Evolutionary conservation across 2,113 vertebrate genomes (phyloP).

Genomic region (Danionella cerebrum): DNA sequence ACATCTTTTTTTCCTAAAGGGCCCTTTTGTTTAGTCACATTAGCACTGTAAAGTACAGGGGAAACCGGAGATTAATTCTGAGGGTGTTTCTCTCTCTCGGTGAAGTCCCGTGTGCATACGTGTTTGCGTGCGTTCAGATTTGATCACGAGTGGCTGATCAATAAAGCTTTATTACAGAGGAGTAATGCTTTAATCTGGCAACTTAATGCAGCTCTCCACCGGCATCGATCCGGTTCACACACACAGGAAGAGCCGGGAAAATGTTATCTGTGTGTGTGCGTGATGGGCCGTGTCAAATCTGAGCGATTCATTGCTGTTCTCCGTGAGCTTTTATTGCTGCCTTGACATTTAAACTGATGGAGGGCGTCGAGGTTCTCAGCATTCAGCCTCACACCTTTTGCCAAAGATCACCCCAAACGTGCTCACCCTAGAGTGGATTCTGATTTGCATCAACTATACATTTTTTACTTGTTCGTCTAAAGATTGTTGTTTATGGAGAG

Average conservation of each 20-base stretch:
- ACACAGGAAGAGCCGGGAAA: conserved; percentile 40
- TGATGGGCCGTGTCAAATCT: conserved; percentile 27
- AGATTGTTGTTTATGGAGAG: no score
- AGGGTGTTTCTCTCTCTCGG: no score
- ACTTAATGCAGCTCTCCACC: conserved; percentile 64
- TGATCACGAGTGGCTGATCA: conserved; percentile 21
- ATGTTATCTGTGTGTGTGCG: conserved; percentile 43
- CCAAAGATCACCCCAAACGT: no score
- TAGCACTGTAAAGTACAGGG: no score
- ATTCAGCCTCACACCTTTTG: no score
- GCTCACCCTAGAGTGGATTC: no score
- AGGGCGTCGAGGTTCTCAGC: conserved; percentile 40
- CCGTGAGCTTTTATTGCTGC: conserved; percentile 25
- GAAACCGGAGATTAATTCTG: no score
- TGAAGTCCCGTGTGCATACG: not conserved
- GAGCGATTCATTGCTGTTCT: conserved; percentile 30
- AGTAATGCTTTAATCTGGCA: conserved; percentile 67
- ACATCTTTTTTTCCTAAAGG: no score
- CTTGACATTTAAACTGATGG: conserved; percentile 41
- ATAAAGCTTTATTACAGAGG: conserved; percentile 39
- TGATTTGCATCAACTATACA: no score
- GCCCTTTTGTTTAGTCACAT: no score
- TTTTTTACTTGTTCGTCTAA: no score
- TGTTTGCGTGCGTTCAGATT: conserved; percentile 37
- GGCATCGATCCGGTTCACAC: conserved; percentile 68